Evolutionary conservation across 2,113 vertebrate genomes (phyloP).

Genomic region (Tenebrosternarchus preto): DNA sequence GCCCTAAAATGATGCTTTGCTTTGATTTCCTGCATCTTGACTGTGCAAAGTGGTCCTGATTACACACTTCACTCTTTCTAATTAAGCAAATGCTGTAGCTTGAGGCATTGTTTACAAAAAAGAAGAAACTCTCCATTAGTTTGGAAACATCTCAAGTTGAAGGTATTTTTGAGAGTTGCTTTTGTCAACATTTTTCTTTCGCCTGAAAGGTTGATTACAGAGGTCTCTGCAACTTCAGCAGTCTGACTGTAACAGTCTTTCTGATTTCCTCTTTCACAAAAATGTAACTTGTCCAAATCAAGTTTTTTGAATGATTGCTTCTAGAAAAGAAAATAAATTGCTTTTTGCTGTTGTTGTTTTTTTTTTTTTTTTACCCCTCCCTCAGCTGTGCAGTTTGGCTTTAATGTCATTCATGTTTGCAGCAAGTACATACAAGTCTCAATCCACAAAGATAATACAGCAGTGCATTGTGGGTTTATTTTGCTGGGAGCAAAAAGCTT

Average conservation of each 20-base stretch:
- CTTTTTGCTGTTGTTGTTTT: constrained; percentile 38
- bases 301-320: constrained; percentile 50
- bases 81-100: neutral
- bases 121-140: too few relatives aligned
- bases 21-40: constrained; percentile 4
- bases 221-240: constrained; percentile 41
- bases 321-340: constrained; percentile 43
- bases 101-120: neutral
- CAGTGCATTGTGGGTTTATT: constrained; percentile 13
- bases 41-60: neutral
- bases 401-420: constrained; percentile 31
- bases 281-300: constrained; percentile 25
- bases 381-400: constrained; percentile 22
- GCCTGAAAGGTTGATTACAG: constrained; percentile 14
- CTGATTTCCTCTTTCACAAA: constrained; percentile 3
- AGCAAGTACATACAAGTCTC: constrained; percentile 52
- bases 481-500: constrained; percentile 29
- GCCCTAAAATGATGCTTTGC: too few relatives aligned
- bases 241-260: constrained; percentile 17
- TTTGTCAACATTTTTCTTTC: neutral
- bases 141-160: neutral
- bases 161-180: neutral
- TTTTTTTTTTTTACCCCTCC: neutral
- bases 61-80: neutral
- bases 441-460: constrained; percentile 46